Percentiles rank a stretch among this genome's conserved stretches.
phyloP scores from a whole-genome alignment of 2,113 vertebrate genomes.

The Elanus axillaris region DNA sequence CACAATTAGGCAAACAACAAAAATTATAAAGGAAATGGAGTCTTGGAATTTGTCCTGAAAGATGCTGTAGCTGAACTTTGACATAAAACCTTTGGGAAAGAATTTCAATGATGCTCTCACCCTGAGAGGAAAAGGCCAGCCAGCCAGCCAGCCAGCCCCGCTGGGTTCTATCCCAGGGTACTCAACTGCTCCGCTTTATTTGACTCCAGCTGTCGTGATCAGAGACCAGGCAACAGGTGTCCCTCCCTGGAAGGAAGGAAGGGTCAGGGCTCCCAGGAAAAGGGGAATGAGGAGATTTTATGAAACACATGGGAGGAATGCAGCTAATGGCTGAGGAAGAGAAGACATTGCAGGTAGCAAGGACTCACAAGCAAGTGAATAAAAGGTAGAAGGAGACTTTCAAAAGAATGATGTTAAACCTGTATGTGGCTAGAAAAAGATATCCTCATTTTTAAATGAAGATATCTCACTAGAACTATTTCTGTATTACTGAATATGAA shows the following conservation, averaged over 20 bases:
- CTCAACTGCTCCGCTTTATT: neutral
- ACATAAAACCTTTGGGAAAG: neutral
- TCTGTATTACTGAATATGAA: neutral
- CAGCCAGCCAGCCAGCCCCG: neutral
- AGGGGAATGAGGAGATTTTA: neutral
- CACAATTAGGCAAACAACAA: neutral
- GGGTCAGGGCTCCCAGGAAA: neutral
- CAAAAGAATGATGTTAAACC: neutral
- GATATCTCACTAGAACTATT: neutral
- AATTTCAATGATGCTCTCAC: neutral
- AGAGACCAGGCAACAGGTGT: slow-evolving; percentile 19
- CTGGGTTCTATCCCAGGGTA: neutral
- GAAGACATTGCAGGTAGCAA: neutral
- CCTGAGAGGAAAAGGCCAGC: neutral
- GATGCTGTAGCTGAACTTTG: neutral
- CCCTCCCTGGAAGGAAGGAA: neutral
- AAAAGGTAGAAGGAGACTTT: neutral
- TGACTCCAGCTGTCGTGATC: neutral
- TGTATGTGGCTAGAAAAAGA: neutral
- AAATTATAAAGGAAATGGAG: neutral
- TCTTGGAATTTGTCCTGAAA: neutral
- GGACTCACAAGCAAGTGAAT: neutral
- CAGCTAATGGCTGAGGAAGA: neutral
- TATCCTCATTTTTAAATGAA: neutral
- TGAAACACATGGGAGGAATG: neutral